A percentile compares a stretch with the other conserved stretches of the same genome.
These are phyloP conservation scores for Varanus salvator DNA, from an alignment of 2,113 vertebrate genomes.

Conservation along the genomic window DNA sequence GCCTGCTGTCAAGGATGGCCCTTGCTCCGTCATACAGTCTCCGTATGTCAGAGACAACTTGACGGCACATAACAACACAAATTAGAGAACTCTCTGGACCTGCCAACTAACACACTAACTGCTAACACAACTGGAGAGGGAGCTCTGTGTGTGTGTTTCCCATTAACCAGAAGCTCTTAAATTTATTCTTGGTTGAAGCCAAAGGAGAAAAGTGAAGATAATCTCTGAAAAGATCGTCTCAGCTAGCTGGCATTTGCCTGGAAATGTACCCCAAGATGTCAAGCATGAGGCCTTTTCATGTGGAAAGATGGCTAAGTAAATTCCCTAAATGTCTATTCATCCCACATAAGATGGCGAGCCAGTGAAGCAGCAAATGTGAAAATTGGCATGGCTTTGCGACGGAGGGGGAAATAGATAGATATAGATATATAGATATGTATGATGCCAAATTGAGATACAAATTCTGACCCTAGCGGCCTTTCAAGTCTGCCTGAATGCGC, in stretches of 20 bases:
- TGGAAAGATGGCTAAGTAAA: constrained; percentile 85
- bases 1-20: no score
- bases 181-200: constrained; percentile 19
- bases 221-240: constrained; percentile 65
- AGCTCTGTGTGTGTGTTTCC: background rate
- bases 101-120: no score
- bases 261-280: constrained; percentile 69
- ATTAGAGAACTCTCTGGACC: no score
- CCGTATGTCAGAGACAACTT: no score
- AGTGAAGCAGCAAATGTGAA: constrained; percentile 80
- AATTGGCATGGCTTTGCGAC: constrained; percentile 72
- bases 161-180: constrained; percentile 57
- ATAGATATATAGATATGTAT: no score
- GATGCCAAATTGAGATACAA: constrained; percentile 67
- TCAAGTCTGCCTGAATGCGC: constrained; percentile 33
- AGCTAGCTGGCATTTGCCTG: constrained; percentile 55
- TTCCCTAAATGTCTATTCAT: constrained; percentile 82
- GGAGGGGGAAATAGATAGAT: constrained; percentile 40
- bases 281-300: constrained; percentile 80
- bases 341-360: constrained; percentile 69
- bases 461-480: constrained; percentile 63
- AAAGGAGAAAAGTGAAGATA: constrained; percentile 34
- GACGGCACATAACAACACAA: no score
- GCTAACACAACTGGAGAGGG: no score
- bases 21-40: no score